Base-by-base conservation (phyloP, 1,140 invertebrate species). In the Drosophila tristis region DNA sequence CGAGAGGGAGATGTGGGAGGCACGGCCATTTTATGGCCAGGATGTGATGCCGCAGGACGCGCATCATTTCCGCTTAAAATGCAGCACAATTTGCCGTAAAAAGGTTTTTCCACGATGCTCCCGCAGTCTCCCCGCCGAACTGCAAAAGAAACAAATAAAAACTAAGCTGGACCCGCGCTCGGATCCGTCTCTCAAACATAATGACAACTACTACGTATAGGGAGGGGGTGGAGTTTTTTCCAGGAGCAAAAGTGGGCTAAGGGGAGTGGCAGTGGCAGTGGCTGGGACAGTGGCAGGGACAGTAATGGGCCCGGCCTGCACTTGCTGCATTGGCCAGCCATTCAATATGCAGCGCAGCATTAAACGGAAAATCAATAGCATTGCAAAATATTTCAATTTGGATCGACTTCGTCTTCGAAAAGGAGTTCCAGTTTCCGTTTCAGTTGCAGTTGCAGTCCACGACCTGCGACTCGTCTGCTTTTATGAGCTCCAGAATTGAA, bases 21-120 rank as follows among this genome's bases (percentile, higher is more conserved):
- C 44, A 49, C 39, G 53, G 64, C 78, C 82, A 86, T 86, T 86
- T 87, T 87, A 82, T 72, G 78, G 82, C 35, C 66, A 87, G 82
- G 82, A 87, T 87, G 82, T 75, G 74, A 67, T 77, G 82, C 82
- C 78, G 82, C 84, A 87, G 82, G 82, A 87, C 63, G 82, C 82
- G 75, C 84, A 82, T 87, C 84, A 87, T 87, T 87, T 87, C 82
- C 82, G 82, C 75, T 87, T 79, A 82, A 87, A 87, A 87, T 87
- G 82, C 84, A 87, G 82, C 84, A 87, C 80, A 85, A 85, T 85
- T 77, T 85, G 80, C 80, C 80, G 80, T 87, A 87, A 87, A 87
- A 87, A 71, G 65, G 74, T 68, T 78, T 87, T 80, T 74, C 54
- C 70, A 64, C 47, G 25, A 49, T 63, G 31, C 50, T 55, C 49